A percentile compares a stretch with the other conserved stretches of the same genome.
Conservation (phyloP, 2,888 invertebrate genomes). For the Brassicogethes aeneus region DNA sequence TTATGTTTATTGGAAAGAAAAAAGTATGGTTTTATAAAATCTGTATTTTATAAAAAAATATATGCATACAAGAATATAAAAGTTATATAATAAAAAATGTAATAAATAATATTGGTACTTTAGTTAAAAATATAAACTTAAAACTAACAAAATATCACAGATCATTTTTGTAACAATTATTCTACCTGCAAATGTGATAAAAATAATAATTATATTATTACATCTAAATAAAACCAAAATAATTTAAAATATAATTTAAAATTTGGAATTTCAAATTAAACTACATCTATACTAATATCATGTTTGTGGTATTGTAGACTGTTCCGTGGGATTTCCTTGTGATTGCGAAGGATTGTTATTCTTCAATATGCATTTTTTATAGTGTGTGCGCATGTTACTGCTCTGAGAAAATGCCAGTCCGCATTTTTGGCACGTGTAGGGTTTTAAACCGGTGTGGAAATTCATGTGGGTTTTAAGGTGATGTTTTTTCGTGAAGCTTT, state of each 20-base stretch:
- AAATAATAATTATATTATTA: too few species aligned
- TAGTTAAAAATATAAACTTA: too few species aligned
- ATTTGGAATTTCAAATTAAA: neutral
- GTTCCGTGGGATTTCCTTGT: neutral
- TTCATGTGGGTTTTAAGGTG: slow-evolving; percentile 78
- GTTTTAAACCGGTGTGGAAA: slow-evolving; percentile 76
- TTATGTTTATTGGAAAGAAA: too few species aligned
- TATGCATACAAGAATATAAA: too few species aligned
- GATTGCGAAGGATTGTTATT: neutral
- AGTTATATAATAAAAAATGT: too few species aligned
- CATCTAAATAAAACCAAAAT: too few species aligned
- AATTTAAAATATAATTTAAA: neutral
- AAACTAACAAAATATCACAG: too few species aligned
- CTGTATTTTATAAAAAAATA: too few species aligned
- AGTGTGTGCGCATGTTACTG: slow-evolving; percentile 79
- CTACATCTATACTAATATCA: neutral
- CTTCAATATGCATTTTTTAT: slow-evolving; percentile 58
- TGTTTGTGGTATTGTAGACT: neutral
- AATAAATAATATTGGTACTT: too few species aligned
- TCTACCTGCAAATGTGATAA: too few species aligned
- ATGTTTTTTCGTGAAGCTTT: slow-evolving; percentile 79
- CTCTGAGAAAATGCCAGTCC: slow-evolving; percentile 74
- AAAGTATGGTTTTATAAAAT: too few species aligned
- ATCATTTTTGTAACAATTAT: too few species aligned
- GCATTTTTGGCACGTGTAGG: slow-evolving; percentile 66